phyloP scores from a whole-genome alignment of 2,888 invertebrate genomes.

The Halictus ligatus region DNA sequence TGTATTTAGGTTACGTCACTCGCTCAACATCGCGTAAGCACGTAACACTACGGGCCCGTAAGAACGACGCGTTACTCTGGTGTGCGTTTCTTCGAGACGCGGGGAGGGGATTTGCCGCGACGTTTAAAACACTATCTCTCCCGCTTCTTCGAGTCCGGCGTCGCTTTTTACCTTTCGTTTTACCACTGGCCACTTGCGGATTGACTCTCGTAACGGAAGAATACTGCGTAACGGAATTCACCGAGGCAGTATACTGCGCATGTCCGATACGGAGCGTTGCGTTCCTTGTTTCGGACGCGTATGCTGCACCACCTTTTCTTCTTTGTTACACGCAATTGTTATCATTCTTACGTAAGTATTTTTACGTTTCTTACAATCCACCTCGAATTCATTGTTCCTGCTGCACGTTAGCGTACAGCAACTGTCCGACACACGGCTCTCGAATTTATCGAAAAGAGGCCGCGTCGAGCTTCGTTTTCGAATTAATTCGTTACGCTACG shows the following conservation, averaged over 20 bases:
- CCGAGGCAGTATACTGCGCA: slow-evolving; percentile 66
- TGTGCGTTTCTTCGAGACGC: slow-evolving; percentile 44
- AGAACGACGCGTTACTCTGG: slow-evolving; percentile 61
- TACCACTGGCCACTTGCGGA: slow-evolving; percentile 51
- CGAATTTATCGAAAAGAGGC: neutral
- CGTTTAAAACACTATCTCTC: slow-evolving; percentile 62
- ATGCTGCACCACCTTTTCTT: slow-evolving; percentile 28
- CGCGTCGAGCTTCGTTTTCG: neutral
- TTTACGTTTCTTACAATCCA: neutral
- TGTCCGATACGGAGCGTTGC: slow-evolving; percentile 48
- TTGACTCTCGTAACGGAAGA: slow-evolving; percentile 48
- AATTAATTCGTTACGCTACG: neutral
- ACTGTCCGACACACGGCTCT: neutral
- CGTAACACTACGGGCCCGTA: slow-evolving; percentile 63
- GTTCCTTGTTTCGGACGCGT: slow-evolving; percentile 20
- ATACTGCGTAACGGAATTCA: slow-evolving; percentile 66
- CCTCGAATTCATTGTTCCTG: neutral
- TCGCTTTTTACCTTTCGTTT: slow-evolving; percentile 51
- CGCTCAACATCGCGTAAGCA: slow-evolving; percentile 67
- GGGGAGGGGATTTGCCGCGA: slow-evolving; percentile 55
- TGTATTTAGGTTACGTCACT: slow-evolving; percentile 79
- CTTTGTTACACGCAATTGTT: slow-evolving; percentile 22
- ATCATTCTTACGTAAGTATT: slow-evolving; percentile 3
- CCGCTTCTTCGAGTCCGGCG: slow-evolving; percentile 38
- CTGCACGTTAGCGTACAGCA: neutral